These are phyloP conservation scores for Macrophya alboannulata DNA, from an alignment of 2,888 invertebrate species.

Conservation along the genomic window DNA sequence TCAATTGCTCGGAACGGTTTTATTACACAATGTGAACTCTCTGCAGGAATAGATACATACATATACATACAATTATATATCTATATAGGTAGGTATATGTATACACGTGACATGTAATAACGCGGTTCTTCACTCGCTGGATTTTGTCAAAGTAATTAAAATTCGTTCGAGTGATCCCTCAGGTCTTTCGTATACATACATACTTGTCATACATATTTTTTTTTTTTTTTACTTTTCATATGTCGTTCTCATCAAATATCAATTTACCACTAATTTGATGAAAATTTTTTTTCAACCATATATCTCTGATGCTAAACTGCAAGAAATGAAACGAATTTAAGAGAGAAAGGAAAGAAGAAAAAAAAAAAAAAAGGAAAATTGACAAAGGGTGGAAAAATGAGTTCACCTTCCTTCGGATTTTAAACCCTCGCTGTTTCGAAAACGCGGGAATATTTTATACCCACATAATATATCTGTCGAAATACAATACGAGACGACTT, in stretches of 20 bases:
- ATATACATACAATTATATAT: not conserved
- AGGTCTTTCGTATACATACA: not conserved
- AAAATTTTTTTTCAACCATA: not conserved
- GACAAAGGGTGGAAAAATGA: not conserved
- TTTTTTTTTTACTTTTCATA: too few relatives aligned
- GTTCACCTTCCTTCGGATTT: too few relatives aligned
- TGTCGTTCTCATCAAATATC: too few relatives aligned
- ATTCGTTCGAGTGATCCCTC: not conserved
- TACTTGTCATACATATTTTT: too few relatives aligned
- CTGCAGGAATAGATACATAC: not conserved
- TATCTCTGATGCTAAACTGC: not conserved
- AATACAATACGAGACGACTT: not conserved
- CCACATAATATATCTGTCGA: not conserved
- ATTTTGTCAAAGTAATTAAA: not conserved
- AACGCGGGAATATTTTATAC: not conserved
- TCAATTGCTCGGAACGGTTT: slow-evolving; percentile 25
- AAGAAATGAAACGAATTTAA: not conserved
- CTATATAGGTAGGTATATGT: not conserved
- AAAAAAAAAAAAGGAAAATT: not conserved
- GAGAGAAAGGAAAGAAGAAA: too few relatives aligned
- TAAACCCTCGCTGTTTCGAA: too few relatives aligned
- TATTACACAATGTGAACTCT: slow-evolving; percentile 17
- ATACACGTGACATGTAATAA: not conserved
- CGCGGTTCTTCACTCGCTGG: not conserved
- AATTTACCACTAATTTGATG: not conserved